Evolutionary conservation across 2,888 invertebrate species (phyloP).

Genomic region (Eupithecia inturbata): DNA sequence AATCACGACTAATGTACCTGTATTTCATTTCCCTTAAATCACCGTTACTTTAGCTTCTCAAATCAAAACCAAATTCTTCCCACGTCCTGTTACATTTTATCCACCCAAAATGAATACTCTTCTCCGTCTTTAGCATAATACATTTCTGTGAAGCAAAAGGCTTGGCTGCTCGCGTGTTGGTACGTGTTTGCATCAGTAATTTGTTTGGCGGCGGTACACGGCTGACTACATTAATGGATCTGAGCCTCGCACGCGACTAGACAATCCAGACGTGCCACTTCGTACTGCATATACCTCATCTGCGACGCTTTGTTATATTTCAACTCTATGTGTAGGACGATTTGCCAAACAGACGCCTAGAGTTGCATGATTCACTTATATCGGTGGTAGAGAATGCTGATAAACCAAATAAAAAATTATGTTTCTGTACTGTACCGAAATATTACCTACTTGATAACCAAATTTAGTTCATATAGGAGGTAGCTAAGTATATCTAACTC

Average conservation of each 20-base stretch:
- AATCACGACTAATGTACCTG: conserved; percentile 6
- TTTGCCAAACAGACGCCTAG: not conserved
- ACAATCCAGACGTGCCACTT: conserved; percentile 61
- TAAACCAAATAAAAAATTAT: not conserved
- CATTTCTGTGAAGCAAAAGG: conserved; percentile 64
- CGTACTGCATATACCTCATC: conserved; percentile 29
- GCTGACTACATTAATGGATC: conserved; percentile 81
- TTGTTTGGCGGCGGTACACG: conserved; percentile 81
- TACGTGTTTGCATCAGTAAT: conserved; percentile 83
- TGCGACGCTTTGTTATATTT: conserved; percentile 14
- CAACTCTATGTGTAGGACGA: not conserved
- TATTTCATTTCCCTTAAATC: conserved; percentile 10
- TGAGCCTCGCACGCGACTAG: conserved; percentile 71
- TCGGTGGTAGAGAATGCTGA: not conserved
- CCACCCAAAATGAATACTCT: conserved; percentile 33
- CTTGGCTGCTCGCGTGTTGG: conserved; percentile 80
- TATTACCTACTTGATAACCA: no score
- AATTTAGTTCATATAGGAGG: not conserved
- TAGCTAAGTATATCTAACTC: not conserved
- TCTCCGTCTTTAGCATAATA: conserved; percentile 26
- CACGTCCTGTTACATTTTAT: conserved; percentile 16
- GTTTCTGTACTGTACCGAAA: not conserved
- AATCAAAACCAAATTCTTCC: conserved; percentile 11
- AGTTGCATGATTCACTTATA: not conserved
- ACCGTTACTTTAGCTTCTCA: conserved; percentile 8